Percentiles rank a stretch among this genome's conserved stretches.
Conservation (phyloP, 2,797 vertebrate species). For the Rhinoraja longicauda region DNA sequence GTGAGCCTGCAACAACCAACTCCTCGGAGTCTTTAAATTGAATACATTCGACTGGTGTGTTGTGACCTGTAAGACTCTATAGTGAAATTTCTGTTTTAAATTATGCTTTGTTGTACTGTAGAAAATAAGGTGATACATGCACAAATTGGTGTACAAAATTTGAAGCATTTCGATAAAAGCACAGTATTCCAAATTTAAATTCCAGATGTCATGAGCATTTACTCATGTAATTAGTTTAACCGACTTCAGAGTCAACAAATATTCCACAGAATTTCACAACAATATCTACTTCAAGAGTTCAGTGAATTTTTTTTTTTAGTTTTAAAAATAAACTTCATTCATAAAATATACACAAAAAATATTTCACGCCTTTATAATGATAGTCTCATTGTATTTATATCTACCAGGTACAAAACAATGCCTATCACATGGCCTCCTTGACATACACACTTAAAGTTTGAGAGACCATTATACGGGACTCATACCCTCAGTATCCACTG, state of each 20-base stretch:
- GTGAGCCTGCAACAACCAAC: constrained; percentile 84
- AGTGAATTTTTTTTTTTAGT: no score
- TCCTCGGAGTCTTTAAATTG: constrained; percentile 81
- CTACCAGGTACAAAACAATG: no score
- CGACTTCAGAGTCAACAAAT: background rate
- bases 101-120: background rate
- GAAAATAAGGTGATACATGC: background rate
- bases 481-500: no score
- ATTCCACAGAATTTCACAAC: background rate
- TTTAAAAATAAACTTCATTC: no score
- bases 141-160: background rate
- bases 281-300: no score
- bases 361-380: no score
- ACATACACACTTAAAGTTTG: no score
- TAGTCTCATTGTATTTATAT: no score
- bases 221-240: background rate
- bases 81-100: background rate
- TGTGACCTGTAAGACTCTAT: constrained; percentile 87
- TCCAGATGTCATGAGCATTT: background rate
- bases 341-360: no score
- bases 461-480: no score
- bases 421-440: no score
- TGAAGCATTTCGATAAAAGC: background rate
- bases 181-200: background rate
- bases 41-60: constrained; percentile 79